Conservation (phyloP, 2,113 vertebrate genomes). For the Eolophus roseicapilla region DNA sequence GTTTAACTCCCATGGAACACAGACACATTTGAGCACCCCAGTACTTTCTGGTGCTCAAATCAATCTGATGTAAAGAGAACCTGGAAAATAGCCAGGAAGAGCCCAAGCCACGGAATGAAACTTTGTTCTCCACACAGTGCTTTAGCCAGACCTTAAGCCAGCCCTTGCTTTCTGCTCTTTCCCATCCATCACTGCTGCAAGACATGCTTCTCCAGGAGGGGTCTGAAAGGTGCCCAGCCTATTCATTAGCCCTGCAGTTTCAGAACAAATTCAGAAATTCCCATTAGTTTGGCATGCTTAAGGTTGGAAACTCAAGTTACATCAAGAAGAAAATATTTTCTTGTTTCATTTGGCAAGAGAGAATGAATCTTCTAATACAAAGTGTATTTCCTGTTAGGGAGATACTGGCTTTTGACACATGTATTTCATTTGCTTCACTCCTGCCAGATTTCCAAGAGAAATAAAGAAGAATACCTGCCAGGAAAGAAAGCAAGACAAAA, state of each 20-base stretch:
- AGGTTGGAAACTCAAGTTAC: not conserved
- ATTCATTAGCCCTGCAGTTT: not conserved
- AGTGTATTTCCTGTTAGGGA: not conserved
- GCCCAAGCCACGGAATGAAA: not conserved
- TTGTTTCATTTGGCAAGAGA: slow-evolving; percentile 38
- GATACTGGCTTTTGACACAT: not conserved
- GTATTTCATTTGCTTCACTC: not conserved
- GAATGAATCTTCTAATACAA: not conserved
- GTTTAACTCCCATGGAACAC: not conserved
- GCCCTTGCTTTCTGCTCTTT: not conserved
- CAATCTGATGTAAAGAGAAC: not conserved
- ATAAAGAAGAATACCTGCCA: not conserved
- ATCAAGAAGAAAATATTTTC: slow-evolving; percentile 37
- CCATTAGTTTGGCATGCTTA: not conserved
- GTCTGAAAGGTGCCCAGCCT: not conserved
- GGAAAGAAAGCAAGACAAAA: slow-evolving; percentile 28
- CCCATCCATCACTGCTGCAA: not conserved
- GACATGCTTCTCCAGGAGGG: not conserved
- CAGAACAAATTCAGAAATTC: not conserved
- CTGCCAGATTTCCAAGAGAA: slow-evolving; percentile 31
- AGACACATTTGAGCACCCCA: not conserved
- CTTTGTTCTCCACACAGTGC: not conserved
- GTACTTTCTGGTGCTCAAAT: not conserved
- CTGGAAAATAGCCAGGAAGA: not conserved
- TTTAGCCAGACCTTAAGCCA: not conserved